These are phyloP conservation scores for Leptobrachium leishanense DNA, from an alignment of 2,113 vertebrate species.

Conservation along the genomic window DNA sequence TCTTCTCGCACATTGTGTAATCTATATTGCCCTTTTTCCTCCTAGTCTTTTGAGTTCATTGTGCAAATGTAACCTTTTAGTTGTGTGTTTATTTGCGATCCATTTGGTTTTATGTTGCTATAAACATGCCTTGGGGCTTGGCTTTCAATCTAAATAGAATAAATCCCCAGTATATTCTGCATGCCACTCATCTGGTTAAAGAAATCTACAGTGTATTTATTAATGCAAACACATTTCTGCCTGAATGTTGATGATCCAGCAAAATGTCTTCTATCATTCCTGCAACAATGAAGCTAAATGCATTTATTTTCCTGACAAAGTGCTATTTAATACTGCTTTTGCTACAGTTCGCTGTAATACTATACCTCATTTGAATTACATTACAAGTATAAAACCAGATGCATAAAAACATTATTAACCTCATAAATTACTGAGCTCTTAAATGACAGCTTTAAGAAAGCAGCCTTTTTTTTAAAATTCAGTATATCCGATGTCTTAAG, in stretches of 20 bases:
- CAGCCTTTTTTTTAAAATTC: constrained; percentile 8
- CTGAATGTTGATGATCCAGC: neutral
- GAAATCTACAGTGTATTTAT: constrained; percentile 22
- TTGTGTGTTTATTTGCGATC: constrained; percentile 43
- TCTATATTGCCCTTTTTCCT: constrained; percentile 42
- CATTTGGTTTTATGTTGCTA: constrained; percentile 46
- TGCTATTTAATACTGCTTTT: neutral
- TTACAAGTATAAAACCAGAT: constrained; percentile 25
- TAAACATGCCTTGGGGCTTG: constrained; percentile 46
- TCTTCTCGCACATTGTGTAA: constrained; percentile 8
- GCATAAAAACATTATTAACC: constrained; percentile 39
- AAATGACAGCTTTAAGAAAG: constrained; percentile 2
- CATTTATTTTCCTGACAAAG: constrained; percentile 18
- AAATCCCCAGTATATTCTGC: constrained; percentile 3
- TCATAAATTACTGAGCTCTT: constrained; percentile 17
- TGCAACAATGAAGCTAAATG: constrained; percentile 12
- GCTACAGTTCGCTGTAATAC: neutral
- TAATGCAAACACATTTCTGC: constrained; percentile 23
- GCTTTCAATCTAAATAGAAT: constrained; percentile 39
- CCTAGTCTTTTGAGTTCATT: constrained; percentile 28
- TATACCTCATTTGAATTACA: constrained; percentile 15
- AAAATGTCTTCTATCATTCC: constrained; percentile 11
- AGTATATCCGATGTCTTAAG: neutral
- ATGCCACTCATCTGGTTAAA: constrained; percentile 35
- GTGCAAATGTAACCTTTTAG: constrained; percentile 48